phyloP scores from a whole-genome alignment of 1,140 invertebrate species.

The Cecropterus lyciades region DNA sequence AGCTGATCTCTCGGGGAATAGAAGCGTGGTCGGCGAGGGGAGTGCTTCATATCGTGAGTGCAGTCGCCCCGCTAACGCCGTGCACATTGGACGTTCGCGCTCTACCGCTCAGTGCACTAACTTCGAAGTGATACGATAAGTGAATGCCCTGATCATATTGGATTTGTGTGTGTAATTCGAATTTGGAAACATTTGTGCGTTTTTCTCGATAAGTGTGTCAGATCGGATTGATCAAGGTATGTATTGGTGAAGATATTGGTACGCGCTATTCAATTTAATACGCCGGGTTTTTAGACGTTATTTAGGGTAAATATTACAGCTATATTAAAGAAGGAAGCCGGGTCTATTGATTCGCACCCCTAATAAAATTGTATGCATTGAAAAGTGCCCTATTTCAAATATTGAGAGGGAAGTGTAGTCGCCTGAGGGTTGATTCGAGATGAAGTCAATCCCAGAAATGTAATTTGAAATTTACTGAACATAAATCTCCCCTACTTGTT shows the following conservation, averaged over 20 bases:
- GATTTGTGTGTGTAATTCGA: constrained; percentile 39
- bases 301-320: constrained; percentile 23
- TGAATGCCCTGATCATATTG: constrained; percentile 37
- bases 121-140: constrained; percentile 40
- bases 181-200: constrained; percentile 35
- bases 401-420: constrained; percentile 61
- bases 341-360: constrained; percentile 72
- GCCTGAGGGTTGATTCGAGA: constrained; percentile 53
- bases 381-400: constrained; percentile 65
- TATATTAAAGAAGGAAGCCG: constrained; percentile 51
- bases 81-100: constrained; percentile 22
- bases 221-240: constrained; percentile 18
- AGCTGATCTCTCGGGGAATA: constrained; percentile 57
- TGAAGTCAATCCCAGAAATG: constrained; percentile 42
- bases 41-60: constrained; percentile 38
- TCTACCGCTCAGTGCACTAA: constrained; percentile 16
- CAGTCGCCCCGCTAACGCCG: constrained; percentile 57
- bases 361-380: constrained; percentile 72
- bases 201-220: constrained; percentile 7
- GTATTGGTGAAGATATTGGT: neutral
- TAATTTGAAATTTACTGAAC: constrained; percentile 44
- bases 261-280: no score
- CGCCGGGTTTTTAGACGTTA: neutral
- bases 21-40: constrained; percentile 42
- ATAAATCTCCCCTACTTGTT: neutral